Percentiles rank a stretch among this genome's conserved stretches.
Conservation (phyloP, 2,113 vertebrate genomes). For the Aythya baeri region DNA sequence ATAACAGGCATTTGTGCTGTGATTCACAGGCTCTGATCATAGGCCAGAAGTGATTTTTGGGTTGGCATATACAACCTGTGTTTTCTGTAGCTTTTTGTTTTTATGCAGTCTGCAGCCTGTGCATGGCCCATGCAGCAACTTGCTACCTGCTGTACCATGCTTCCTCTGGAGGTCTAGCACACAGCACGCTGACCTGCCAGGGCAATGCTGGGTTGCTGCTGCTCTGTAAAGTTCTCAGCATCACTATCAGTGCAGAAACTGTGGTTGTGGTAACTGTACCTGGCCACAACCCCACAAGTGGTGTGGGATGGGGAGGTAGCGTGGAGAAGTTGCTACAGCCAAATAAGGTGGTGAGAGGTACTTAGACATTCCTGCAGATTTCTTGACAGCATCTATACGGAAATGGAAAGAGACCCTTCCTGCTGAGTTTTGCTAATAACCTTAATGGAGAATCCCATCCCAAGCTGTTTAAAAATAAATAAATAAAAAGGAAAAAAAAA, state of each 20-base stretch:
- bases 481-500: background rate
- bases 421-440: background rate
- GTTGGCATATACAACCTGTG: background rate
- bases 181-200: background rate
- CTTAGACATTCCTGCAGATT: background rate
- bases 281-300: background rate
- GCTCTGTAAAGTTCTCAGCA: background rate
- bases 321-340: background rate
- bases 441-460: background rate
- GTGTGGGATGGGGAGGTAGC: background rate
- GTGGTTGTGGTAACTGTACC: background rate
- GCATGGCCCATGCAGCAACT: no score
- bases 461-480: background rate
- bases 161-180: background rate
- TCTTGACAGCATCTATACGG: background rate
- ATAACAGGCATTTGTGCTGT: background rate
- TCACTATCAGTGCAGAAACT: background rate
- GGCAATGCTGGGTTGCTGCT: background rate
- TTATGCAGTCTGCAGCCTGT: background rate
- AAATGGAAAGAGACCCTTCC: background rate
- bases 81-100: background rate
- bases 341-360: background rate
- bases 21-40: background rate
- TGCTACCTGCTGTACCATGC: rapidly evolving
- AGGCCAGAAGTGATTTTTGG: background rate